Conservation (phyloP, 2,888 invertebrate species). For the Nemapogon koenigi region DNA sequence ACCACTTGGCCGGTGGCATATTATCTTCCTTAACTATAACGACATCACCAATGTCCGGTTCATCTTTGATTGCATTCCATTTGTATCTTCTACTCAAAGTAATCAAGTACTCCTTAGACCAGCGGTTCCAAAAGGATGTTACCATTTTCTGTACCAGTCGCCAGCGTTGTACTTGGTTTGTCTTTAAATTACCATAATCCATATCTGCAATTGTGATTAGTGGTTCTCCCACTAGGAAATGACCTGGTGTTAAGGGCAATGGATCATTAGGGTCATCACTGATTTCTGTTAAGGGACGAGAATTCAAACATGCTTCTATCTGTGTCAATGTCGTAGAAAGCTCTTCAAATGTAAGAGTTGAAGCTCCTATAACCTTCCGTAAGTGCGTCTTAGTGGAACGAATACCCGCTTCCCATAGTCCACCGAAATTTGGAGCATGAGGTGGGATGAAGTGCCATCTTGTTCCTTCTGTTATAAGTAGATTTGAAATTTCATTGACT, state of each 20-base stretch:
- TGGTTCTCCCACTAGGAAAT: slow-evolving; percentile 19
- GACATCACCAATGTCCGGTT: slow-evolving; percentile 16
- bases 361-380: slow-evolving; percentile 12
- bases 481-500: slow-evolving; percentile 7
- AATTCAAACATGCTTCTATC: slow-evolving; percentile 18
- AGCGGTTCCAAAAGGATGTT: slow-evolving; percentile 18
- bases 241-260: slow-evolving; percentile 17
- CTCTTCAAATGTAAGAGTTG: slow-evolving; percentile 17
- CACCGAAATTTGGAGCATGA: slow-evolving; percentile 17
- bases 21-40: slow-evolving; percentile 17
- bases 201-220: slow-evolving; percentile 15
- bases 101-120: slow-evolving; percentile 18
- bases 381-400: slow-evolving; percentile 19
- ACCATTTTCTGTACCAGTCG: slow-evolving; percentile 18
- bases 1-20: slow-evolving; percentile 17
- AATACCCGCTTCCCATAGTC: slow-evolving; percentile 19
- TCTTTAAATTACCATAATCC: slow-evolving; percentile 5
- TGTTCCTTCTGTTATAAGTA: slow-evolving; percentile 13
- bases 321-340: slow-evolving; percentile 16
- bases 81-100: slow-evolving; percentile 14
- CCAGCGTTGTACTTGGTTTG: slow-evolving; percentile 15
- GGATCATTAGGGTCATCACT: slow-evolving; percentile 17
- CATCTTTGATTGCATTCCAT: slow-evolving; percentile 8
- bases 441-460: slow-evolving; percentile 21
- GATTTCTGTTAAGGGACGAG: slow-evolving; percentile 13